Evolutionary conservation across 2,888 invertebrate species (phyloP), one percentile per base, ranked within the genome.

Genomic region (Ormyrus rosae): DNA sequence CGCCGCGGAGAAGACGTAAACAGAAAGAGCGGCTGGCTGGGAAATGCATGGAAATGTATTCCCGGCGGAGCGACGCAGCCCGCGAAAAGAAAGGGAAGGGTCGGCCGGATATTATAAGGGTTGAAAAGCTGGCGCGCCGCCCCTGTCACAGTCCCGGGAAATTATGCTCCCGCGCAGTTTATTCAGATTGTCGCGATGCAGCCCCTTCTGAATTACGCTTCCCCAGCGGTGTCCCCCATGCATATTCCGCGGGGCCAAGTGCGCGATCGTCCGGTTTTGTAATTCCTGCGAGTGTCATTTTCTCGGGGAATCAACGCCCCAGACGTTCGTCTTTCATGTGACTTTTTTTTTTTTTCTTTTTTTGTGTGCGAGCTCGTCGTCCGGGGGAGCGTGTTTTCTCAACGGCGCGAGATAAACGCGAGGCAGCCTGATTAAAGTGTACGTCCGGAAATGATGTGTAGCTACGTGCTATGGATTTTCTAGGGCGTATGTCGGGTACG

Each of bases 31-130:
- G 85, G 34, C 34, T 34, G 34, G 34, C 34, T 34, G 87, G 87
- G 87, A 90, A 90, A 90, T 90, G 88, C 89, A 90, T 90, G 90
- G 89, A 90, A 90, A 90, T 90, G 86, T 90, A 90, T 90, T 90
- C 89, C 85, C 86, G 55, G 78, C 83, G 72, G 71, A 81, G 61
- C 70, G 60, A 46, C 81, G 58, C 80, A 34, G 34, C 75, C 63
- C 77, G 72, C 79, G 79, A 82, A 83, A 84, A 84, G 82, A 81
- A 83, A 60, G 71, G 63, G 19, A 48, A 69, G 75, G 83, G 79
- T 75, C 78, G 83, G 87, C 87, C 87, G 85, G 87, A 89, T 90
- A 90, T 89, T 89, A 88, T 88, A 89, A 89, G 88, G 89, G 89
- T 88, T 89, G 89, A 89, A 89, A 90, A 89, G 89, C 88, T 85